Evolutionary conservation across 2,113 vertebrate species (phyloP).

Genomic region (Regulus satrapa): DNA sequence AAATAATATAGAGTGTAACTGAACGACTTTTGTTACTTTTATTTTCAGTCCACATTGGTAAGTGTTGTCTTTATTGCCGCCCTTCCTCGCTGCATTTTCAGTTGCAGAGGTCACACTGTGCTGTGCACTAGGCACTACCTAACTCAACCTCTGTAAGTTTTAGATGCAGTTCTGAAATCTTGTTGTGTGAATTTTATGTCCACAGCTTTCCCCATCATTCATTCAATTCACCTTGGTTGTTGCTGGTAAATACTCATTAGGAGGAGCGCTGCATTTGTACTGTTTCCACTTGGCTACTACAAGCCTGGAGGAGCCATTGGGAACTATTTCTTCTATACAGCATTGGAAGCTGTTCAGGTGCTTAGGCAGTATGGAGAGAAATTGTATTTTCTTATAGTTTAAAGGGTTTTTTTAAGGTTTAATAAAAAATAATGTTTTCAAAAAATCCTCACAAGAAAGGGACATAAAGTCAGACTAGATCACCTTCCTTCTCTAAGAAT

Average conservation of each 20-base stretch:
- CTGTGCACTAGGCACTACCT: neutral
- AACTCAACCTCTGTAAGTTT: neutral
- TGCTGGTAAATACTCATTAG: neutral
- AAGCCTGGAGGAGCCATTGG: neutral
- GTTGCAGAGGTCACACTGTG: neutral
- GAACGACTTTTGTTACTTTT: neutral
- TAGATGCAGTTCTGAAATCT: neutral
- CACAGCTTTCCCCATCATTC: neutral
- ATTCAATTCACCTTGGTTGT: neutral
- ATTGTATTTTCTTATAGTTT: neutral
- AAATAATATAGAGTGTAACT: neutral
- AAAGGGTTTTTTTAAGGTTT: neutral
- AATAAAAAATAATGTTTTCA: neutral
- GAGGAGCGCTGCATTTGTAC: neutral
- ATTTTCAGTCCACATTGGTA: neutral
- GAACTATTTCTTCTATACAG: neutral
- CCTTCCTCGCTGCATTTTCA: neutral
- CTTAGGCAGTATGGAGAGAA: neutral
- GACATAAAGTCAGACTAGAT: neutral
- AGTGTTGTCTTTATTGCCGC: neutral
- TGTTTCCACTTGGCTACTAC: neutral
- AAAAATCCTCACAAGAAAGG: neutral
- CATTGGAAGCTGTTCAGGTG: neutral
- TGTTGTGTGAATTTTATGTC: neutral
- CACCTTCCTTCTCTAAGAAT: neutral